These are phyloP conservation scores for Drosophila leonis DNA, from an alignment of 2,888 invertebrate species.

Conservation along the genomic window DNA sequence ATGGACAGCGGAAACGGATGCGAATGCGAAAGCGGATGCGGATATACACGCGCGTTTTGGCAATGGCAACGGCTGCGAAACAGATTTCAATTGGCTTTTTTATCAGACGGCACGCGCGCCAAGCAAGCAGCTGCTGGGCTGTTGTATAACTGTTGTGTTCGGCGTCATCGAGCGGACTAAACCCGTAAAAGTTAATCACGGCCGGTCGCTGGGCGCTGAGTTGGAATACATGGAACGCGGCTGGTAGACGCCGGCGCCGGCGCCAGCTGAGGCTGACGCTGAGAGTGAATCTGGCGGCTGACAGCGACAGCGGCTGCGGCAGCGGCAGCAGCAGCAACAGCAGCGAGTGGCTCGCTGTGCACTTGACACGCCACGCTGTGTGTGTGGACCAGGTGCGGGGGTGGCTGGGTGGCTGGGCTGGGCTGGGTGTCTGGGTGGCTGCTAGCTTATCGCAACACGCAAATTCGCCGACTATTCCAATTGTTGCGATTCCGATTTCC, in stretches of 20 bases:
- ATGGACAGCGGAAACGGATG: constrained; percentile 21
- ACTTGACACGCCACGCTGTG: constrained; percentile 65
- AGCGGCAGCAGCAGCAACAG: constrained; percentile 31
- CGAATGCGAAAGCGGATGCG: constrained; percentile 17
- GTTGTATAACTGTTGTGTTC: constrained; percentile 72
- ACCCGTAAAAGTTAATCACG: constrained; percentile 84
- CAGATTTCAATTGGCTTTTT: constrained; percentile 49
- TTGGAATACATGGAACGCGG: constrained; percentile 59
- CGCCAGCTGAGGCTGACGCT: constrained; percentile 63
- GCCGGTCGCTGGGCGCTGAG: constrained; percentile 74
- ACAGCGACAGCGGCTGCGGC: constrained; percentile 21
- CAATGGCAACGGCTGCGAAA: constrained; percentile 50
- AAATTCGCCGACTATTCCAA: constrained; percentile 79
- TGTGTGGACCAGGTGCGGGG: constrained; percentile 24
- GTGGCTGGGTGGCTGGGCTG: constrained; percentile 9
- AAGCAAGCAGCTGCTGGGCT: constrained; percentile 59
- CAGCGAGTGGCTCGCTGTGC: constrained; percentile 45
- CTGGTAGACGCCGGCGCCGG: constrained; percentile 61
- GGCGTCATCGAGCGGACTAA: constrained; percentile 83
- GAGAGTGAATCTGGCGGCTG: constrained; percentile 69
- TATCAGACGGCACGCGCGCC: constrained; percentile 49
- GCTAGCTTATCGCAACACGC: constrained; percentile 59
- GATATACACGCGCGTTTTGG: constrained; percentile 52
- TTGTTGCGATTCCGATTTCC: constrained; percentile 79
- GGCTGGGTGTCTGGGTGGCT: constrained; percentile 14